phyloP scores from a whole-genome alignment of 2,888 invertebrate genomes.

The Chloroclysta siterata region DNA sequence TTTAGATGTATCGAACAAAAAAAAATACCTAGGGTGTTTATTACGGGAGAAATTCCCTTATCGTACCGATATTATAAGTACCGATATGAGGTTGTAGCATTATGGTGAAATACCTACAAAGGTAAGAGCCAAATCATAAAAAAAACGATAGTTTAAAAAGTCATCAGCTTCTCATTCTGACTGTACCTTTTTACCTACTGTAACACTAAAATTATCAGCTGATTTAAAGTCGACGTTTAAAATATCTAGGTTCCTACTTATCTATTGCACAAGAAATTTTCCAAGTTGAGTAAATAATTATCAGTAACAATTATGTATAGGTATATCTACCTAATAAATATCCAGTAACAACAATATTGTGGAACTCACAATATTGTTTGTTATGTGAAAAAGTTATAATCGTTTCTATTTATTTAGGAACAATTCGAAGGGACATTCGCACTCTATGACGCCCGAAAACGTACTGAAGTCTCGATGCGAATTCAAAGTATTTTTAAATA shows the following conservation, averaged over 20 bases:
- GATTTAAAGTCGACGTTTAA: conserved; percentile 1
- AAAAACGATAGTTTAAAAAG: no score
- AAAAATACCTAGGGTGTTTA: no score
- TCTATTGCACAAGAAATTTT: conserved; percentile 24
- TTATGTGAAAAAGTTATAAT: no score
- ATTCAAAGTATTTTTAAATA: conserved; percentile 73
- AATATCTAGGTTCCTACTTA: background rate
- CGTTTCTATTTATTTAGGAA: background rate
- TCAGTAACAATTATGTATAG: conserved; percentile 5
- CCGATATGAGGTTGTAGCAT: no score
- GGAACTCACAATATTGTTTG: conserved; percentile 17
- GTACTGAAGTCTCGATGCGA: conserved; percentile 80
- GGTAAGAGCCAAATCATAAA: no score
- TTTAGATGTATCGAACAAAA: no score
- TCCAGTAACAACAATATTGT: conserved; percentile 14
- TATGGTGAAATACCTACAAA: no score
- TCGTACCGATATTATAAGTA: no score
- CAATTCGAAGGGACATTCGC: conserved; percentile 52
- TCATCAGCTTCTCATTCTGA: no score
- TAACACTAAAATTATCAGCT: background rate
- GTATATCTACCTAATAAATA: conserved; percentile 10
- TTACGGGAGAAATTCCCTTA: no score
- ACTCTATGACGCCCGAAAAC: conserved; percentile 71
- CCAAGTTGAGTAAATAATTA: conserved; percentile 28
- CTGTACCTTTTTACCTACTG: background rate